Conservation (phyloP, 2,797 vertebrate species). For the Ambastaia sidthimunki region DNA sequence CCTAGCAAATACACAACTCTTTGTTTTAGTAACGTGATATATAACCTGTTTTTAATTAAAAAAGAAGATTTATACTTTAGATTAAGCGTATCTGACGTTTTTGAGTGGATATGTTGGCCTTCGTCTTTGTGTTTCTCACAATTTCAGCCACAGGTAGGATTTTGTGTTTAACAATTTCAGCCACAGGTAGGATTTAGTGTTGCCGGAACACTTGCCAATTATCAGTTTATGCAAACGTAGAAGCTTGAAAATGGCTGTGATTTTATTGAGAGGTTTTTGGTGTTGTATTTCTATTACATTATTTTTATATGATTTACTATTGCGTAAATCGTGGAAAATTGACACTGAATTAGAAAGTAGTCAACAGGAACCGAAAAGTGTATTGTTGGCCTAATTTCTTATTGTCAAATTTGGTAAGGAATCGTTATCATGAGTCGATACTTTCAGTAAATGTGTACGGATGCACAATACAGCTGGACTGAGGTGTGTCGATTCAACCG, state of each 20-base stretch:
- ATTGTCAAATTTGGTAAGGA: neutral
- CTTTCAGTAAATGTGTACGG: neutral
- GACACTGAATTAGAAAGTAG: neutral
- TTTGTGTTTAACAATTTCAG: slow-evolving; percentile 43
- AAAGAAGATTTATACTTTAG: neutral
- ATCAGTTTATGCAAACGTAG: neutral
- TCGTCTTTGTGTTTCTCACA: slow-evolving; percentile 67
- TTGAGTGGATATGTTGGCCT: slow-evolving; percentile 56
- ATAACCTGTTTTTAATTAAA: neutral
- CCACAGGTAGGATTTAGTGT: slow-evolving; percentile 68
- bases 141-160: slow-evolving; percentile 69
- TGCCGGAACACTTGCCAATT: too few species aligned
- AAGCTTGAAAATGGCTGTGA: neutral
- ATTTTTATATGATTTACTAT: neutral
- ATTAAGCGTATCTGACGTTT: neutral
- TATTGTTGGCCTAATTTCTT: neutral
- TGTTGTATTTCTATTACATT: neutral
- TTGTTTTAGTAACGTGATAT: neutral
- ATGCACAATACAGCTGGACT: neutral
- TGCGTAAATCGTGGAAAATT: neutral
- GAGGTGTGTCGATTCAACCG: neutral
- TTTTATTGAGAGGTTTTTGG: neutral
- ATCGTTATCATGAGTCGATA: neutral
- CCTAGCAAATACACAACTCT: neutral
- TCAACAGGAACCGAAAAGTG: neutral